Evolutionary conservation across 2,113 vertebrate species (phyloP), one percentile per base, ranked within the genome.

Genomic region (Synodontis membranacea): DNA sequence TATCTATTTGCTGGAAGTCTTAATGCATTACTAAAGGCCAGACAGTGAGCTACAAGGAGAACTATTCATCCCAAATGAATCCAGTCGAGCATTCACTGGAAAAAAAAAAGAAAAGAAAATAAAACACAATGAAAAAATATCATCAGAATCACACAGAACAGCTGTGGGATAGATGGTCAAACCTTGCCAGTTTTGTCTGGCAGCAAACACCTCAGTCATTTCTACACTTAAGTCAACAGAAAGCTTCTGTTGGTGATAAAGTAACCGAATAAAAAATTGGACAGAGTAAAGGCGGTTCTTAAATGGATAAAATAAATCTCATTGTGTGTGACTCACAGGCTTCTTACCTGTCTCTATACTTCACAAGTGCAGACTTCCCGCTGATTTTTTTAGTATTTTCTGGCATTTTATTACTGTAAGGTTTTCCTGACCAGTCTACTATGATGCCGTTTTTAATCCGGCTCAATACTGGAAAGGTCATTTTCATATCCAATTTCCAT

Each of bases 381-480:
- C 23, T 54, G 17, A 23, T 37, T 28, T 85, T 37, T 28, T 85
- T 17, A 48, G 42, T 58, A 76, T 78, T 76, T 48, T 85, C 56
- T 64, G 58, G 80, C 89, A n/a, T 85, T 87, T 86, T 91, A 90
- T 91, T 60, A n/a, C 82, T 86, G 90, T 92, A 90, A 92, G 91
- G 87, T 88, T 11, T 23, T 23, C 92, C 93, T 91, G 92, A 78
- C 79, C 46, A 54, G 56, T 86, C 88, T 86, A 90, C 88, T 21
- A n/a, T 9, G 64, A 83, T 88, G 54, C 44, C 12, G 78, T 93
- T 92, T 92, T 89, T 17, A 31, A 91, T 94, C 91, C 89, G 86
- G 68, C 66, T 89, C 85, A 66, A 58, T 83, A 81, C 91, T 93
- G 92, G 92, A 93, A 95, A 93, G 85, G 88, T 94, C 78, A 93